Evolutionary conservation across 2,888 invertebrate genomes (phyloP), one percentile per base, ranked within the genome.

Genomic region (Nomada hirtipes): DNA sequence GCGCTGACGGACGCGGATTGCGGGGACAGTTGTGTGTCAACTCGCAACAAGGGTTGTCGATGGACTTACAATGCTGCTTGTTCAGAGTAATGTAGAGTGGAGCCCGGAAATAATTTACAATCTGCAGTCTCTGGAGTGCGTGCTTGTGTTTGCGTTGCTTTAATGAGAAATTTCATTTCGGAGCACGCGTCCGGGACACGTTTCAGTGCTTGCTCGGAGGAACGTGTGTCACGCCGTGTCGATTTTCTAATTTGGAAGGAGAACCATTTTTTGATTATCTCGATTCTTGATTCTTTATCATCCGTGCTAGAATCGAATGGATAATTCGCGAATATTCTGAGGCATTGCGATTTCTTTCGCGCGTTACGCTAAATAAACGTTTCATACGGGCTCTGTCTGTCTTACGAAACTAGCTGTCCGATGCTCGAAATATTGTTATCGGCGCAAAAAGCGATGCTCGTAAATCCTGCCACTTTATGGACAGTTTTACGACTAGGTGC

Each of bases 21-120:
- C 74, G 69, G 55, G 63, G 84, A 86, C 79, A 73, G 79, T 79
- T 82, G 52, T 47, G 76, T 67, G 77, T 72, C 79, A 65, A 79
- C 52, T 68, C 57, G 76, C 68, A 47, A 65, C 74, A 68, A 53
- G 72, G 63, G 47, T 79, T 86, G 74, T 72, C 85, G 76, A 83
- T 75, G 50, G 42, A 23, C 61, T 63, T 36, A 61, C 57, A 42
- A 69, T 26, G 74, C 20, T 61, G 67, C n/a, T 20, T 65, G 71
- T 57, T 63, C 36, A 7, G 11, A 3, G 36, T 71, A 61, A 63
- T 63, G 53, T 52, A 55, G 64, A 82, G 70, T 36, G 44, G 60
- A 55, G 29, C 26, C 60, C 29, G 64, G 64, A 67, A 61, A 82
- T 82, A 82, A 82, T 82, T 76, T 82, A 64, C 57, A 60, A 60